A percentile compares a stretch with the other conserved stretches of the same genome.
Evolutionary conservation across 2,888 invertebrate genomes (phyloP).

Genomic region (Magallana nippona): DNA sequence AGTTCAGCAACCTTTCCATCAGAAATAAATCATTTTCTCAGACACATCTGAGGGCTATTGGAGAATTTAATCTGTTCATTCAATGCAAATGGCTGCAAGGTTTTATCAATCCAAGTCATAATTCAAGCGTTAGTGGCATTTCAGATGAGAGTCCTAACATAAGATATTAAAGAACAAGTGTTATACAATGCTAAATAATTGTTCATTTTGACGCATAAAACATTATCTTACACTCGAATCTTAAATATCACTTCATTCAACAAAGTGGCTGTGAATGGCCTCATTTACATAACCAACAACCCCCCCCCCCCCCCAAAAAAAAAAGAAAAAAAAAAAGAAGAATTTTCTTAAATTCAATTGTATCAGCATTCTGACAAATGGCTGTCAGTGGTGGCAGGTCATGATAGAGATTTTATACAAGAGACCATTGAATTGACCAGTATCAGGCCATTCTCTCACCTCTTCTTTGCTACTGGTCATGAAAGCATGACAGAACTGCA

Average conservation of each 20-base stretch:
- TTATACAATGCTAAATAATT: background rate
- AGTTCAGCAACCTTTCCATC: constrained; percentile 11
- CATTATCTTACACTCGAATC: background rate
- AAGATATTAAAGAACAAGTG: background rate
- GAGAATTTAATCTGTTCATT: constrained; percentile 7
- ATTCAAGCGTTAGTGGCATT: background rate
- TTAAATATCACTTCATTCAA: too few species aligned
- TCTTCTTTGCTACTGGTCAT: constrained; percentile 88
- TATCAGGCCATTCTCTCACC: constrained; percentile 81
- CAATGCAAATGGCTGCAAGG: background rate
- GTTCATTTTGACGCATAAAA: background rate
- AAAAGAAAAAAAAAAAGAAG: too few species aligned
- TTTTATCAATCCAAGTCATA: constrained; percentile 24
- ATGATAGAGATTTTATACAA: too few species aligned
- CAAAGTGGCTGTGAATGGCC: too few species aligned
- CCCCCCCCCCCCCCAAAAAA: too few species aligned
- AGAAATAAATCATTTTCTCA: constrained; percentile 17
- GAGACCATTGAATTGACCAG: too few species aligned
- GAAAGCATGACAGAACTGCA: constrained; percentile 91
- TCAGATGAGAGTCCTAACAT: background rate
- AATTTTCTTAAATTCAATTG: too few species aligned
- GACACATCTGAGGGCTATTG: background rate
- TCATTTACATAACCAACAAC: too few species aligned
- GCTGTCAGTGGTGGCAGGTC: background rate
- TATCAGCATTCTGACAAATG: background rate